A percentile compares a stretch with the other conserved stretches of the same genome.
phyloP scores from a whole-genome alignment of 2,113 vertebrate genomes.

The Centropus bengalensis region DNA sequence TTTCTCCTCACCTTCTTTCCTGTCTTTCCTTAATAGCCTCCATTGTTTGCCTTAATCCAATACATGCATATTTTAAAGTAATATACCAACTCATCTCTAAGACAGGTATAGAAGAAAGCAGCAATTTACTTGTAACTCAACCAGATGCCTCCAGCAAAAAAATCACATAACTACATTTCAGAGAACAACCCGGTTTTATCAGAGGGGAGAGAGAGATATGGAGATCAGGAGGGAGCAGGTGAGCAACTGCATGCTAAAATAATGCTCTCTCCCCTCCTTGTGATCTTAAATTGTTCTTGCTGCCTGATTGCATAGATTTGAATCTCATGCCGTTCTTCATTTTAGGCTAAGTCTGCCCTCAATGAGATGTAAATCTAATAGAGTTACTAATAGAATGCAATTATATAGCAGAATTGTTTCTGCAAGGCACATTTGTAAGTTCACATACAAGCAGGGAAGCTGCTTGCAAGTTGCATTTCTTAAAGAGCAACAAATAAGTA shows the following conservation, averaged over 20 bases:
- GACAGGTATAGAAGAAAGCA: constrained; percentile 23
- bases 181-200: not conserved
- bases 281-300: not conserved
- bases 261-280: constrained; percentile 24
- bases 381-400: constrained; percentile 4
- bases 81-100: not conserved
- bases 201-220: not conserved
- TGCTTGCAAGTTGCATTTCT: not conserved
- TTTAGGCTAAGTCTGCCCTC: not conserved
- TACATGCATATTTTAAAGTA: not conserved
- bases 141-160: constrained; percentile 41
- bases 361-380: constrained; percentile 17
- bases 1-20: not conserved
- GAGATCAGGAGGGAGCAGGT: not conserved
- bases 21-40: not conserved
- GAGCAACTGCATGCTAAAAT: not conserved
- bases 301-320: not conserved
- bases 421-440: not conserved
- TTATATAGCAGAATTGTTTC: not conserved
- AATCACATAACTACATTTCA: not conserved
- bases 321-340: not conserved
- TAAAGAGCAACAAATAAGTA: not conserved
- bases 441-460: not conserved
- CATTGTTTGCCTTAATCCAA: constrained; percentile 27
- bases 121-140: constrained; percentile 22